Evolutionary conservation across 2,797 vertebrate genomes (phyloP), one percentile per base, ranked within the genome.

Genomic region (Parambassis ranga): DNA sequence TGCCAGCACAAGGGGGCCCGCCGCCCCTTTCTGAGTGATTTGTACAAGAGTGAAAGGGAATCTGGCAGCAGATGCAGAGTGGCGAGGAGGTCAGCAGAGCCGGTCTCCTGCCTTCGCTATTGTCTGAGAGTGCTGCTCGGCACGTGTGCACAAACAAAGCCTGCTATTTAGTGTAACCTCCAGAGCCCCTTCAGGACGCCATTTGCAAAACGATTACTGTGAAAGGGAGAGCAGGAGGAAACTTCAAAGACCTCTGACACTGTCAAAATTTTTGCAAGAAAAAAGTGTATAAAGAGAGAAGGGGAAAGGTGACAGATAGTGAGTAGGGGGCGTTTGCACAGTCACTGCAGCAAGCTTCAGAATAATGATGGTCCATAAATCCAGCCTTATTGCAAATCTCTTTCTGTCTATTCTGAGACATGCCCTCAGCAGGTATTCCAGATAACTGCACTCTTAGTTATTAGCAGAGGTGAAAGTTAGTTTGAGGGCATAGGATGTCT

Each of bases 391-490:
- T 78, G 60, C 60, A 89, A 79, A 87, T 85, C 70, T 77, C 36
- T 65, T 55, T 52, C 75, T 65, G 63, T 62, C 76, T 76, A 65
- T 79, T 82, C 72, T 19, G 61, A 82, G 79, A 70, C 70, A 79
- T 74, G 70, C 75, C 70, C 86, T 69, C 79, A 77, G 86, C 77
- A 79, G 82, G 71, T 75, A 65, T 70, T 38, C 43, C 55, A 79
- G 62, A 86, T 81, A 80, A 67, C 77, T 68, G 47, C 77, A 65
- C 57, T 75, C 66, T 77, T 63, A 78, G 63, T 79, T 88, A 83
- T 88, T 84, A 85, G 70, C 62, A 77, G 77, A 84, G 83, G 86
- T 76, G 81, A 85, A 81, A 75, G 77, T 88, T 77, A 82, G 74
- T 87, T 82, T 71, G 75, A 86, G 81, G 81, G 83, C 78, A 81